phyloP scores from a whole-genome alignment of 2,113 vertebrate species.

The Ceratotherium simum region DNA sequence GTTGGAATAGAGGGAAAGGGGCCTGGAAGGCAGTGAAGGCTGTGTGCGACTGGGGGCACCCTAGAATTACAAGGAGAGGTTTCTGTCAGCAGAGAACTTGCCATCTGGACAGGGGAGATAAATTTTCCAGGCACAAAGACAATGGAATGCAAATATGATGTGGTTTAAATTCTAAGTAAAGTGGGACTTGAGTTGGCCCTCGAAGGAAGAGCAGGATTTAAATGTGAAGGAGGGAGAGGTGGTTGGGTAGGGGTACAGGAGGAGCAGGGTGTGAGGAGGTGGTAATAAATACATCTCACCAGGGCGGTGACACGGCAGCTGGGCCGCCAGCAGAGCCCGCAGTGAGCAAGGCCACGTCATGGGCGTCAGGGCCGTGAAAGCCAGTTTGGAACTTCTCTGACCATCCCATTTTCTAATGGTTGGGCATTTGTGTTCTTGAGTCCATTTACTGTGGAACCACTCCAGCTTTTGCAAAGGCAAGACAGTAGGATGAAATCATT shows the following conservation, averaged over 20 bases:
- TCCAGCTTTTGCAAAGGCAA: not conserved
- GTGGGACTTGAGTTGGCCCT: not conserved
- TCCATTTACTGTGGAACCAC: not conserved
- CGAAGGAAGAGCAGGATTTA: not conserved
- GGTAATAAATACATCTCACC: too few species aligned
- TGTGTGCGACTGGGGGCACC: not conserved
- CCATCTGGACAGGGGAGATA: not conserved
- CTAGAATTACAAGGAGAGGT: not conserved
- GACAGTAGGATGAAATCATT: not conserved
- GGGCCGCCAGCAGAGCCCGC: too few species aligned
- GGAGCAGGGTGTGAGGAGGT: not conserved
- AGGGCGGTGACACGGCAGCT: rapidly evolving
- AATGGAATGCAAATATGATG: not conserved
- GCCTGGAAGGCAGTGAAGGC: not conserved
- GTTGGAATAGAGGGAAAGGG: not conserved
- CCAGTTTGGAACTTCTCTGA: not conserved
- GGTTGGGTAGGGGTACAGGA: not conserved
- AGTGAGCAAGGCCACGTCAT: not conserved
- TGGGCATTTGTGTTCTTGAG: not conserved
- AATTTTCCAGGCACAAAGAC: not conserved
- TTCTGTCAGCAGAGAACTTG: not conserved
- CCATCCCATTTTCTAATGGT: not conserved
- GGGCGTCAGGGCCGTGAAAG: not conserved
- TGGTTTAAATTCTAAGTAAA: not conserved
- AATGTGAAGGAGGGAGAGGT: not conserved